Evolutionary conservation across 2,113 vertebrate species (phyloP), one percentile per base, ranked within the genome.

Genomic region (Tamias sibiricus): DNA sequence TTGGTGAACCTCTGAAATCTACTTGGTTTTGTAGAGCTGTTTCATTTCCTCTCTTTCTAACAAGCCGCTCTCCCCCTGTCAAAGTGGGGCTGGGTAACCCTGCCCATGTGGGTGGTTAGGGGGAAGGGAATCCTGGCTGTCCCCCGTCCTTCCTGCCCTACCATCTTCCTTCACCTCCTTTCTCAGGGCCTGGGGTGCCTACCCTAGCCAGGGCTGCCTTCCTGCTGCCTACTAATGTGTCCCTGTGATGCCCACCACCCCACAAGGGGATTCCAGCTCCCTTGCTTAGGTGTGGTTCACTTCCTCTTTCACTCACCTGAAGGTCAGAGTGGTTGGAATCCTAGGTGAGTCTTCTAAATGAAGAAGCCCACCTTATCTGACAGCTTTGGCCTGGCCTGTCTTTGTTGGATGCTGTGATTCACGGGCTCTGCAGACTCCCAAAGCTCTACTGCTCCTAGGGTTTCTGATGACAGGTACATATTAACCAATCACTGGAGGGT

Each of bases 291-390:
- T 11, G 44, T 11, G 32, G 28, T 20, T n/a, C 52, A 16, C 1
- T 0, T 8, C 59, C 14, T 92, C 17, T 52, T 22, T 40, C 79
- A 37, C 30, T 10, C 4, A 28, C 35, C 71, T 40, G 30, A 35
- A 49, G 62, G 5, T 2, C 76, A 52, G 64, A 52, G 54, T 17
- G 66, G 32, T 19, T 11, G 17, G n/a, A 26, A 28, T 64, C 69
- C n/a, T 62, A 4, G 66, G 24, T 3, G 52, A 83, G 54, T 8
- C 69, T 37, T 30, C 42, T 30, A 24, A 76, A 40, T 24, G n/a
- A 16, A 11, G 6, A 35, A 9, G 13, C 13, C 49, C 35, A 52
- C 83, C 42, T 49, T 0, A 0, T 3, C 0, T 4, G 32, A 13
- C 2, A 16, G 44, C 72, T 49, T 47, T 7, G n/a, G 49, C n/a